Percentiles rank a stretch among this genome's conserved stretches.
phyloP scores from a whole-genome alignment of 1,140 invertebrate genomes.

The Conopomorpha cramerella region DNA sequence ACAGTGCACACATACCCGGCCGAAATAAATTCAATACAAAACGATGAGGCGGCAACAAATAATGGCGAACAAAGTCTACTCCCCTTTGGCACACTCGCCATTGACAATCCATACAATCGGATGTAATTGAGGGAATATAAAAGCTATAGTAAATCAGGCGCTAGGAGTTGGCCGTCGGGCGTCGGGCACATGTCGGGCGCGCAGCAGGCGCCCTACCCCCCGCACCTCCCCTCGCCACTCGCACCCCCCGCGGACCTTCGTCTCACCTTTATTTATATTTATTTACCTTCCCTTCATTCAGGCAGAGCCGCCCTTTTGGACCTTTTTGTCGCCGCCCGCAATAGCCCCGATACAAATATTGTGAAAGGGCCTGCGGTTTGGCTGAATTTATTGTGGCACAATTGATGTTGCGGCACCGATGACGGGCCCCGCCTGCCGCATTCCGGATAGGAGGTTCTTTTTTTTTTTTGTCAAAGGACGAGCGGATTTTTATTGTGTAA shows the following conservation, averaged over 20 bases:
- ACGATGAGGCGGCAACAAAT: no score
- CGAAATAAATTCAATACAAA: no score
- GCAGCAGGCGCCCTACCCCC: constrained; percentile 23
- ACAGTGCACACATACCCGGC: no score
- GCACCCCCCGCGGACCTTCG: neutral
- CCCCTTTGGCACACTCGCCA: no score
- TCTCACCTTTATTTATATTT: constrained; percentile 59
- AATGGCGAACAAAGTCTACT: no score
- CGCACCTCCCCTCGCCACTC: constrained; percentile 19
- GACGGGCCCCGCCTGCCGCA: constrained; percentile 13
- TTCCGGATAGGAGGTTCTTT: constrained; percentile 7
- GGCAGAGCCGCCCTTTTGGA: constrained; percentile 55
- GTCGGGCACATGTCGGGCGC: no score
- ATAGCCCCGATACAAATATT: constrained; percentile 53
- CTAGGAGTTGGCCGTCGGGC: no score
- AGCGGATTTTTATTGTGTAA: neutral
- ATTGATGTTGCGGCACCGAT: constrained; percentile 31
- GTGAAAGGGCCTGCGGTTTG: constrained; percentile 52
- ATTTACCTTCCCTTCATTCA: constrained; percentile 61
- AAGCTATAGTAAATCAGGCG: no score
- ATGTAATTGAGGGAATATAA: no score
- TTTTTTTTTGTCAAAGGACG: no score
- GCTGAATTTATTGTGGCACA: constrained; percentile 53
- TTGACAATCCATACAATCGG: no score
- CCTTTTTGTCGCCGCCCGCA: constrained; percentile 43